These are phyloP conservation scores for Chirona hameri DNA, from an alignment of 2,888 invertebrate species.

Conservation along the genomic window DNA sequence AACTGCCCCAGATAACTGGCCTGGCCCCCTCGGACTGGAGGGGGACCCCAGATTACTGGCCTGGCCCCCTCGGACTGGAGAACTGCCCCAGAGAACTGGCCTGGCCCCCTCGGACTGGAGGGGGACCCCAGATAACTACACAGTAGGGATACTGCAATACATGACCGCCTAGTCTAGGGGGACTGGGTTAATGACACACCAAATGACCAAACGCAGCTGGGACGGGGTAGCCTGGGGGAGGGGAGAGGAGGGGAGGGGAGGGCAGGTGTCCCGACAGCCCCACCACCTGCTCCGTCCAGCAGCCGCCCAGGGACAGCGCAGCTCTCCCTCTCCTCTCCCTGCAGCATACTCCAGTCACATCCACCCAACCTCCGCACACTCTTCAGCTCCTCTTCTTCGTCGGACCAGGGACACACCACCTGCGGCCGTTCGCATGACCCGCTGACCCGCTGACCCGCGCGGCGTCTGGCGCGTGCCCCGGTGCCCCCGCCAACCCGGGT, in stretches of 20 bases:
- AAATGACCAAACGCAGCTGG: neutral
- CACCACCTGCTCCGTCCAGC: neutral
- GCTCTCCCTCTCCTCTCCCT: neutral
- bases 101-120: too few relatives aligned
- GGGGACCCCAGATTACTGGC: too few relatives aligned
- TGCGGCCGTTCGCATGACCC: neutral
- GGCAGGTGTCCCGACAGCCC: neutral
- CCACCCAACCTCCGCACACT: neutral
- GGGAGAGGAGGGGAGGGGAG: neutral
- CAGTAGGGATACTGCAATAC: neutral
- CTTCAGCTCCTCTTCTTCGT: neutral
- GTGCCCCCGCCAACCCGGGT: neutral
- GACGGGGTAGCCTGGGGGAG: neutral
- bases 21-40: too few relatives aligned
- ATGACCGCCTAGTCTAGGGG: neutral
- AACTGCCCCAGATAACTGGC: too few relatives aligned
- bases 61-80: too few relatives aligned
- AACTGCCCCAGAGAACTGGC: too few relatives aligned
- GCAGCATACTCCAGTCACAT: neutral
- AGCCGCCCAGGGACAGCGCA: neutral
- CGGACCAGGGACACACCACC: neutral
- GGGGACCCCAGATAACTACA: too few relatives aligned
- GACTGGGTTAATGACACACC: conserved; percentile 13
- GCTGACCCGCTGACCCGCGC: neutral
- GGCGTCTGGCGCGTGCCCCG: neutral